Evolutionary conservation across 2,113 vertebrate genomes (phyloP).

Genomic region (Boulengeromyrus knoepffleri): DNA sequence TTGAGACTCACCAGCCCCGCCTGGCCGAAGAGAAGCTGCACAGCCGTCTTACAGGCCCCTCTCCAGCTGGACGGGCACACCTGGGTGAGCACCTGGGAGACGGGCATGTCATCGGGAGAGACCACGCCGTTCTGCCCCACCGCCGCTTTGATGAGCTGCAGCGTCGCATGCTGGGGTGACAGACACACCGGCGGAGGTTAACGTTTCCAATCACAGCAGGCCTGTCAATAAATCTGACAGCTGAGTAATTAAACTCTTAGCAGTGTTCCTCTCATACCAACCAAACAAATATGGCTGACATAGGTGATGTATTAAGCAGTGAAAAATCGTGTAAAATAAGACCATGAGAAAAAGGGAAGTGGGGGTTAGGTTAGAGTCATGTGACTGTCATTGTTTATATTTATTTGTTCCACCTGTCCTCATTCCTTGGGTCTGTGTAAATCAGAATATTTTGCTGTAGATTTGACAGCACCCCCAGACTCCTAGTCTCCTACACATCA

Average conservation of each 20-base stretch:
- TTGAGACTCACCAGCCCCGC: slow-evolving; percentile 85
- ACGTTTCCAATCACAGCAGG: background rate
- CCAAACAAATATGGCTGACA: background rate
- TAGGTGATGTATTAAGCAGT: background rate
- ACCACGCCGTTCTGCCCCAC: slow-evolving; percentile 84
- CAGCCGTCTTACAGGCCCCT: slow-evolving; percentile 94
- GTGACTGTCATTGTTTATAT: background rate
- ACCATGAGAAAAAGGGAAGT: background rate
- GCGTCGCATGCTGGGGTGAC: slow-evolving; percentile 76
- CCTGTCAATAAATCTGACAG: background rate
- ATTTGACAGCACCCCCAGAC: background rate
- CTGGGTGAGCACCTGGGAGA: slow-evolving; percentile 94
- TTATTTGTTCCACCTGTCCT: background rate
- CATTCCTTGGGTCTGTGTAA: background rate
- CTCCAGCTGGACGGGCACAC: slow-evolving; percentile 97
- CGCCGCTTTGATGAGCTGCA: slow-evolving; percentile 89
- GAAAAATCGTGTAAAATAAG: background rate
- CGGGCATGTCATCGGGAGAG: slow-evolving; percentile 77
- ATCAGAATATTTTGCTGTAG: background rate
- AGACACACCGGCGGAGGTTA: background rate
- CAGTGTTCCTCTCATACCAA: background rate
- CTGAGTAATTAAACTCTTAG: background rate
- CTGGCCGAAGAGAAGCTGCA: slow-evolving; percentile 92
- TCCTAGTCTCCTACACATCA: background rate
- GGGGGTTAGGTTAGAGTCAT: background rate